Percentiles rank a stretch among this genome's conserved stretches.
Conservation (phyloP, 2,888 invertebrate genomes). For the Pteria penguin region DNA sequence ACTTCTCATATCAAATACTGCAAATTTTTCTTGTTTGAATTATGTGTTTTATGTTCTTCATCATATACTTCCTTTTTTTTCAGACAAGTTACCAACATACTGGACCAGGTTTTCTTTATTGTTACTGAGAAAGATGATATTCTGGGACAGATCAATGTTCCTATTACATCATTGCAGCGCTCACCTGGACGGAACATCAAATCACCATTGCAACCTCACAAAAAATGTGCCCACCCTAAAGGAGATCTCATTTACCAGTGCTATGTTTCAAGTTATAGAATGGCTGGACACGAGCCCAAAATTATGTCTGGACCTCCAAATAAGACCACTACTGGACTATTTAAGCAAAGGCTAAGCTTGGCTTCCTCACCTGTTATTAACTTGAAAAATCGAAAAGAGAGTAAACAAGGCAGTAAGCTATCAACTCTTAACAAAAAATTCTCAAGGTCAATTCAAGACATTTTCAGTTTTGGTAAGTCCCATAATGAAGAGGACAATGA, state of each 20-base stretch:
- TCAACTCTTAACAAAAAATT: slow-evolving; percentile 72
- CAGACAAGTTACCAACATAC: slow-evolving; percentile 66
- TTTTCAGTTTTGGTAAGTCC: slow-evolving; percentile 66
- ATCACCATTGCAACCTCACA: slow-evolving; percentile 72
- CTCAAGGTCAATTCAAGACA: slow-evolving; percentile 72
- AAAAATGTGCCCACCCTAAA: slow-evolving; percentile 74
- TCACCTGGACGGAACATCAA: slow-evolving; percentile 63
- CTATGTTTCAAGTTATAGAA: slow-evolving; percentile 72
- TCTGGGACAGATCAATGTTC: slow-evolving; percentile 73
- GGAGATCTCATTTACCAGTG: slow-evolving; percentile 76
- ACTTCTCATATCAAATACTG: no score
- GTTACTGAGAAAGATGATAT: slow-evolving; percentile 76
- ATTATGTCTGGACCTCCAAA: slow-evolving; percentile 35
- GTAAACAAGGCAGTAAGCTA: slow-evolving; percentile 54
- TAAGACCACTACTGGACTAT: background rate
- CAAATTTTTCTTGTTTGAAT: no score
- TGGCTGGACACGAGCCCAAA: slow-evolving; percentile 40
- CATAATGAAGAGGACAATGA: slow-evolving; percentile 58
- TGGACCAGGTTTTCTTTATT: slow-evolving; percentile 73
- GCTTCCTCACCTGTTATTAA: slow-evolving; percentile 26
- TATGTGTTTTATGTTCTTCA: no score
- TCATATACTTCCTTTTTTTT: slow-evolving; percentile 45
- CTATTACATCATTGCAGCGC: slow-evolving; percentile 64
- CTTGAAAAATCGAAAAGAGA: slow-evolving; percentile 42
- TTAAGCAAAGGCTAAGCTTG: slow-evolving; percentile 10